Base-by-base conservation (phyloP, 64 coral and sea anemone genomes). In the Acropora tenuis region DNA sequence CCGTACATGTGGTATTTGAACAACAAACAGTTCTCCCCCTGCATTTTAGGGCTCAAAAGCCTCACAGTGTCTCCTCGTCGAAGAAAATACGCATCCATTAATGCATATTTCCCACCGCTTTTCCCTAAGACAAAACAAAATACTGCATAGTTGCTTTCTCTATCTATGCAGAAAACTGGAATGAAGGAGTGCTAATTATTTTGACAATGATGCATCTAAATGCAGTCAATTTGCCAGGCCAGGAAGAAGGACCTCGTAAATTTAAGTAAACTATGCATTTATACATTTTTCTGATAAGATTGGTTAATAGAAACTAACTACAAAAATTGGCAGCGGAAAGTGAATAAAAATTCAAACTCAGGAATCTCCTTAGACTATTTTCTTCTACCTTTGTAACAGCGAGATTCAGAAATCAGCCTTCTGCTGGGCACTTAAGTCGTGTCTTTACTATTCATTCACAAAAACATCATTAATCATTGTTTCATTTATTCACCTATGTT, bases 1-100 rank as follows among this genome's bases (percentile, higher is more conserved):
- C 90, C 90, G 20, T 73, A 80, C 90, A 92, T 92, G 45, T 92
- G 83, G 57, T 92, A 92, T 72, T 67, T 78, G 18, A 92, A 41
- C 17, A 83, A 75, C 59, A 92, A 43, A 41, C 90, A 92, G 6
- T 80, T 84, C 45, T 83, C 75, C 40, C 90, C 75, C 10, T 87
- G 49, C 2, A 92, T 92, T 42, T 13, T 41, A 1, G 90, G 83
- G 47, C 90, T 92, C 6, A 92, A 41, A 19, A 92, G 47, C 59
- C 90, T 76, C 41, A 50, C 76, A 12, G 16, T 92, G 19, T 86
- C 75, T 4, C 90, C 90, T 40, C 76, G 69, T 48, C 55, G 47
- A 72, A 76, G 80, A 5, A 43, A 48, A 3, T 55, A 78, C 3
- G 91, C 83, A 19, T 92, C 91, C 20, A 92, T 30, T 50, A 86